These are phyloP conservation scores for Paramormyrops hopkinsi DNA, from an alignment of 2,797 vertebrate species.

Conservation along the genomic window DNA sequence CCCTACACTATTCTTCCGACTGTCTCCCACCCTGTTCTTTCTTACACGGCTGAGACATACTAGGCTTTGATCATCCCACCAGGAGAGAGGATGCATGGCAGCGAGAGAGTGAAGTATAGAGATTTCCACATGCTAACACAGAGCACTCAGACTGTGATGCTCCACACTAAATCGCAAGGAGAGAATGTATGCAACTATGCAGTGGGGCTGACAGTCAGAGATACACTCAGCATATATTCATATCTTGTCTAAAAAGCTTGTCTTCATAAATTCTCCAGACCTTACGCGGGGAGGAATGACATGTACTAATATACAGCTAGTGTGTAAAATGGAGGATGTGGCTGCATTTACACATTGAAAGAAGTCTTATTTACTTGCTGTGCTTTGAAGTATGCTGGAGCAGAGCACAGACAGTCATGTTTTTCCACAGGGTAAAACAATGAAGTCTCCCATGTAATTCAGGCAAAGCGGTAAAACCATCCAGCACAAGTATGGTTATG, in stretches of 20 bases:
- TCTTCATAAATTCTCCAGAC: not conserved
- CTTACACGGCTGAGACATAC: constrained; percentile 39
- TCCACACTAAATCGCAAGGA: not conserved
- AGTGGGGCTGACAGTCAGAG: not conserved
- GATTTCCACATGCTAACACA: not conserved
- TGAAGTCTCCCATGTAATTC: not conserved
- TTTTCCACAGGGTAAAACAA: not conserved
- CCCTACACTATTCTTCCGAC: constrained; percentile 4
- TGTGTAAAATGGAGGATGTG: not conserved
- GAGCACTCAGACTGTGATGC: not conserved
- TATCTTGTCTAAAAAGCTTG: not conserved
- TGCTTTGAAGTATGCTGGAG: not conserved
- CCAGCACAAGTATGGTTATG: not conserved
- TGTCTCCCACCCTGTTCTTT: constrained; percentile 21
- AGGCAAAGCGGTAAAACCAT: not conserved
- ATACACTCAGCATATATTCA: not conserved
- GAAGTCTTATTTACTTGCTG: not conserved
- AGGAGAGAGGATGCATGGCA: constrained; percentile 6
- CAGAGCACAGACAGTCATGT: not conserved
- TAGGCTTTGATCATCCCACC: constrained; percentile 41
- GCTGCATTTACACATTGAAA: not conserved
- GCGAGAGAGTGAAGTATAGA: not conserved
- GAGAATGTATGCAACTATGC: not conserved
- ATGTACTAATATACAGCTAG: not conserved
- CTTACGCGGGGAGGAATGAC: not conserved